Evolutionary conservation across 2,797 vertebrate genomes (phyloP), one percentile per base, ranked within the genome.

Genomic region (Limosa lapponica): DNA sequence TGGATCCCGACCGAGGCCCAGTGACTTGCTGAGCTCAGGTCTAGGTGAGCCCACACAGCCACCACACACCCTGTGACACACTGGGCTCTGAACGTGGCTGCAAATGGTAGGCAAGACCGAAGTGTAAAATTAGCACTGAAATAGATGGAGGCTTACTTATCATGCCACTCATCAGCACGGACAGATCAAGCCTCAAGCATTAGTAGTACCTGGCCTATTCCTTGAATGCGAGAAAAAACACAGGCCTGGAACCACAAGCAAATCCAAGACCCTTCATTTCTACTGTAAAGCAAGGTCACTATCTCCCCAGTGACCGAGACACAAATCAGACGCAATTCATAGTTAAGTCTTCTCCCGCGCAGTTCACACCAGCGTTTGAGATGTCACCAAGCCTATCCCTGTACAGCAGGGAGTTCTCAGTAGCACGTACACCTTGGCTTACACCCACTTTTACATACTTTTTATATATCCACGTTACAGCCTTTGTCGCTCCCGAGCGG

Each of bases 31-130:
- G 8, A 66, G 52, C 36, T 71, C 7, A 36, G 36, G n/a, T 71
- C 17, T 32, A 59, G 25, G 46, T 8, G 13, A 65, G 25, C 16
- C 81, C 13, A 8, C 11, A 43, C 18, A 70, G 46, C 41, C 80
- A n/a, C 41, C 2, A 4, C 1, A 6, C 34, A 67, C 23, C 30
- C 54, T 20, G 1, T 43, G 67, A 57, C n/a, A 55, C 17, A 7
- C 0, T 2, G 41, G n/a, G 30, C 13, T 36, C 19, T 37, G 28
- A 44, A 59, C 0, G 1, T 4, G 11, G 55, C 30, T n/a, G 27
- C 24, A 25, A 28, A 20, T 3, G 22, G 27, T 23, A 85, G 62
- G 19, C 46, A 55, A 30, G 41, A 67, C 16, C 25, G 23, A 87
- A 75, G 58, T 19, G 43, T 89, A 49, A 84, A 92, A 20, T 8